Base-by-base conservation (phyloP, 2,113 vertebrate genomes). In the Phalacrocorax pelagicus region DNA sequence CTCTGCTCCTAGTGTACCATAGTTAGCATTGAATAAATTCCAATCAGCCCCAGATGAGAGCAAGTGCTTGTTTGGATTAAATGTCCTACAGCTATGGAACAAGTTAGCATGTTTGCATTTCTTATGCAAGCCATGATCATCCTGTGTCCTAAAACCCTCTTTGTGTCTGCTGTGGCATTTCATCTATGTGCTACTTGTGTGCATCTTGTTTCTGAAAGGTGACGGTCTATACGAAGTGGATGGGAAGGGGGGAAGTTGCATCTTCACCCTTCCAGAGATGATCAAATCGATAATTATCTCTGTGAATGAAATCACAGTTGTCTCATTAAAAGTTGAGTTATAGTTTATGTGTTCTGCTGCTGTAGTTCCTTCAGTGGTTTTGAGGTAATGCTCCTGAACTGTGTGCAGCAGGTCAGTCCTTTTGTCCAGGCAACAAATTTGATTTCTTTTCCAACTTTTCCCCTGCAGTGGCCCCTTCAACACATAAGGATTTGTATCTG, bases 251-350 rank as follows among this genome's bases (percentile, higher is more conserved):
- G n/a, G 9, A 94, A 73, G 23, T 15, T 84, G 24, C 9, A 54
- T 44, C 44, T 79, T 94, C 71, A 61, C 24, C 34, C 44, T 92
- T 49, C 23, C 49, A 86, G 26, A 27, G 47, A 61, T 71, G 78
- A 81, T 18, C 34, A 81, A 63, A 86, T 81, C 74, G 78, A 52
- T 74, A 80, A 46, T 61, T 71, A 69, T 32, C 30, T 77, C 55
- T 62, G 36, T 24, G 29, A 6, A 4, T 54, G 79, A 88, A 91
- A 90, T 46, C 62, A 66, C 29, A 74, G 5, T 42, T 85, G 51
- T 83, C 71, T 94, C 65, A 89, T 65, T 92, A 65, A 95, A 70
- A 89, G 40, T 26, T 85, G 65, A 91, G 17, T 79, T 95, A 62
- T 2, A 86, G 15, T 40, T 92, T 67, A 30, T 1, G 3, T 62